Percentiles rank a stretch among this genome's conserved stretches.
Conservation (phyloP, 2,888 invertebrate genomes). For the Noctuana brunneofusca region DNA sequence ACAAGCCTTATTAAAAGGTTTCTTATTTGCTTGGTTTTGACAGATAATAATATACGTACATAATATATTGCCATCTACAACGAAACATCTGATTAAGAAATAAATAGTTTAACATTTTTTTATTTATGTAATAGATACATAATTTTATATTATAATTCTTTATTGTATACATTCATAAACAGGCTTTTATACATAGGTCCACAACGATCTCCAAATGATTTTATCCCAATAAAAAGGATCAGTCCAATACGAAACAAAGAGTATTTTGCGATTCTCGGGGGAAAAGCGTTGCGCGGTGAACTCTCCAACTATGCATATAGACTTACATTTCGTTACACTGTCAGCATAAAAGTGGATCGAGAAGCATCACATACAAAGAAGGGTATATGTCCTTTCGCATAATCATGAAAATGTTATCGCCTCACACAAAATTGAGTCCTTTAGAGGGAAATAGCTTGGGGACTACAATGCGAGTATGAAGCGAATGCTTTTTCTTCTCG, state of each 20-base stretch:
- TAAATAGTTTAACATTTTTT: too few species aligned
- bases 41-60: too few species aligned
- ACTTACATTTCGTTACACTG: conserved; percentile 45
- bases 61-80: too few species aligned
- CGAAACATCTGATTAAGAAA: too few species aligned
- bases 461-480: conserved; percentile 47
- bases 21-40: background rate
- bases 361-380: conserved; percentile 53
- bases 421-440: conserved; percentile 61
- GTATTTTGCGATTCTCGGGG: conserved; percentile 29
- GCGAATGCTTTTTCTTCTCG: conserved; percentile 43
- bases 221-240: conserved; percentile 34
- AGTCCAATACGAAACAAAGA: conserved; percentile 32
- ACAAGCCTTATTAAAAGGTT: background rate
- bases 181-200: background rate
- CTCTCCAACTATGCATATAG: conserved; percentile 46
- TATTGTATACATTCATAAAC: conserved; percentile 13
- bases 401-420: conserved; percentile 66
- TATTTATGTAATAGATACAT: too few species aligned
- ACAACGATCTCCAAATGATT: conserved; percentile 14
- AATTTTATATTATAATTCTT: background rate
- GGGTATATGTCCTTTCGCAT: conserved; percentile 50
- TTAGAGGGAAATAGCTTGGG: conserved; percentile 56
- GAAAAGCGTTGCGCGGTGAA: conserved; percentile 29
- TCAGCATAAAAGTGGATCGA: conserved; percentile 44